phyloP scores from a whole-genome alignment of 2,888 invertebrate genomes.

The Eledona agricola region DNA sequence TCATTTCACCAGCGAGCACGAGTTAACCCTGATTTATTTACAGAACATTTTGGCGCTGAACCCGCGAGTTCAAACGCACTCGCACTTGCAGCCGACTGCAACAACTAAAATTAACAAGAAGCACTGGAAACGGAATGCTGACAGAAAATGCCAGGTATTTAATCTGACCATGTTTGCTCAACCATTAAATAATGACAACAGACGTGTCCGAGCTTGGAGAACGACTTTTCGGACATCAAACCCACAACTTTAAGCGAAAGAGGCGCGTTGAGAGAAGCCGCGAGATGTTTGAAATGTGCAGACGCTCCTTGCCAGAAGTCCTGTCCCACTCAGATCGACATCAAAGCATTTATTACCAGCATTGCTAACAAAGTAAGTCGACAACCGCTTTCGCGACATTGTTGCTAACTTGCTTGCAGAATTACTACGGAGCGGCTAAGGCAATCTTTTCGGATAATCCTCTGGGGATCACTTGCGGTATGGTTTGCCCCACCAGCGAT shows the following conservation, averaged over 20 bases:
- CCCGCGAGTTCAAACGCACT: slow-evolving; percentile 80
- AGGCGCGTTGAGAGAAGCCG: slow-evolving; percentile 89
- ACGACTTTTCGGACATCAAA: slow-evolving; percentile 97
- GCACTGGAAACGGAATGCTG: slow-evolving; percentile 94
- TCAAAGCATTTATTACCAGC: slow-evolving; percentile 96
- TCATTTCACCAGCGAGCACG: slow-evolving; percentile 12
- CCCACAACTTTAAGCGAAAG: slow-evolving; percentile 97
- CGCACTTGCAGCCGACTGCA: slow-evolving; percentile 83
- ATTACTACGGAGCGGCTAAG: slow-evolving; percentile 97
- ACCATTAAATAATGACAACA: slow-evolving; percentile 55
- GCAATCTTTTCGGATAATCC: slow-evolving; percentile 98
- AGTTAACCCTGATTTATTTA: slow-evolving; percentile 16
- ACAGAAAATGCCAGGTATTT: slow-evolving; percentile 84
- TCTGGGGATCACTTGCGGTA: slow-evolving; percentile 92
- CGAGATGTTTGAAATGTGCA: slow-evolving; percentile 88
- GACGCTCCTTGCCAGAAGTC: slow-evolving; percentile 99
- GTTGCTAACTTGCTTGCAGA: slow-evolving; percentile 65
- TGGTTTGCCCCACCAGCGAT: slow-evolving; percentile 99
- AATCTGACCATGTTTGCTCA: background rate
- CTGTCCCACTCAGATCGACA: slow-evolving; percentile 96
- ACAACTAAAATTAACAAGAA: slow-evolving; percentile 87
- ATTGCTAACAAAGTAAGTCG: slow-evolving; percentile 87
- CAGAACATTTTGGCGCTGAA: slow-evolving; percentile 89
- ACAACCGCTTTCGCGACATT: slow-evolving; percentile 2
- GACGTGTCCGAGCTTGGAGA: slow-evolving; percentile 76